Evolutionary conservation across 2,113 vertebrate species (phyloP).

Genomic region (Tylochromis polylepis): DNA sequence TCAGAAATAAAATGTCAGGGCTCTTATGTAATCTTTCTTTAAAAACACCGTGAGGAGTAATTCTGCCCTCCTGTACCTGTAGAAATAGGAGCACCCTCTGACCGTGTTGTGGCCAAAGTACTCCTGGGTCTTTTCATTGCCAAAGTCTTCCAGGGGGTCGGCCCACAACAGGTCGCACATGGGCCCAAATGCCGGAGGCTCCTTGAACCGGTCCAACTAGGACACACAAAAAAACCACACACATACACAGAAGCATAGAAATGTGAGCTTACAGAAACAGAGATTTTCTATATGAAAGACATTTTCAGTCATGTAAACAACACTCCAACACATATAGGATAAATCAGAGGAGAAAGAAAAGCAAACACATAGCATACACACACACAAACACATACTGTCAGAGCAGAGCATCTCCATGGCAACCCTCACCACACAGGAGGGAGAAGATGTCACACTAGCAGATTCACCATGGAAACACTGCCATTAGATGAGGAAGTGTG

Average conservation of each 20-base stretch:
- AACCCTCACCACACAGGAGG: constrained; percentile 63
- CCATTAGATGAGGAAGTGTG: constrained; percentile 63
- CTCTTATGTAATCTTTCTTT: not conserved
- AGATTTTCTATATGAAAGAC: not conserved
- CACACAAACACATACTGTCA: constrained; percentile 54
- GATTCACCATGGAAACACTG: constrained; percentile 72
- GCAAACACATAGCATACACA: not conserved
- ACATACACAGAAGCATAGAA: not conserved
- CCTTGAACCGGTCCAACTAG: constrained; percentile 81
- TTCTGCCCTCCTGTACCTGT: constrained; percentile 66
- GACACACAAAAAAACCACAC: not conserved
- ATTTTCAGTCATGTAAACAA: not conserved
- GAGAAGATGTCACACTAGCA: constrained; percentile 67
- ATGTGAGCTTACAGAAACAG: not conserved
- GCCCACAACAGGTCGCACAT: constrained; percentile 83
- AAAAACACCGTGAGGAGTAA: not conserved
- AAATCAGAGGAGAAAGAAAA: constrained; percentile 16
- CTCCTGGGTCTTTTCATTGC: constrained; percentile 81
- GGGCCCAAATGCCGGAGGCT: constrained; percentile 80
- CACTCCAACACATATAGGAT: not conserved
- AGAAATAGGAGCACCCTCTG: constrained; percentile 82
- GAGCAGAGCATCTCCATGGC: constrained; percentile 61
- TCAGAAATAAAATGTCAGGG: not conserved
- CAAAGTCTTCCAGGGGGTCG: constrained; percentile 81
- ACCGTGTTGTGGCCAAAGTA: constrained; percentile 81